phyloP scores from a whole-genome alignment of 2,797 vertebrate species.

The Phrynocephalus forsythii region DNA sequence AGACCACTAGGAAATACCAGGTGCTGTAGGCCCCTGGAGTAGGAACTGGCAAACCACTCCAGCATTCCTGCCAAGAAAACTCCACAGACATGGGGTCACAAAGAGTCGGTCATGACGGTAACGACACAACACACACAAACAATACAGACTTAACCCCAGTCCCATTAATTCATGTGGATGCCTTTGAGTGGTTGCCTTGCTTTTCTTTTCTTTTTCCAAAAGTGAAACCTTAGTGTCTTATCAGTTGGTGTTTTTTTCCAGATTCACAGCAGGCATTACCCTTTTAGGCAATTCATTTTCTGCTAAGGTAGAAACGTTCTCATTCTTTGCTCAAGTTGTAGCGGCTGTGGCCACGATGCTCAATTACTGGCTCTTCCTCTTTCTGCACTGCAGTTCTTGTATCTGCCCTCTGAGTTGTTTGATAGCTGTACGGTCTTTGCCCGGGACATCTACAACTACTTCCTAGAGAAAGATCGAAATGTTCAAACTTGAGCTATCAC shows the following conservation, averaged over 20 bases:
- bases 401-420: background rate
- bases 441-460: background rate
- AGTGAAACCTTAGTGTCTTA: background rate
- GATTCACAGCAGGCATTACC: background rate
- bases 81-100: too few species aligned
- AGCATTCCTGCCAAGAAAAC: too few species aligned
- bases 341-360: background rate
- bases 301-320: background rate
- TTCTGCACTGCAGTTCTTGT: background rate
- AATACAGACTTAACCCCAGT: too few species aligned
- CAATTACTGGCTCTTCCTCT: background rate
- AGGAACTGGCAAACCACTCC: too few species aligned
- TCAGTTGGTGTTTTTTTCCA: background rate
- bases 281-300: background rate
- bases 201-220: background rate
- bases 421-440: background rate
- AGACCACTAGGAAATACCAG: too few species aligned
- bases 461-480: background rate
- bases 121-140: too few species aligned
- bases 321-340: background rate
- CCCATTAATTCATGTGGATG: too few species aligned
- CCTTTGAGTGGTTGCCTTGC: background rate
- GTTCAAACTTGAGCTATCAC: background rate
- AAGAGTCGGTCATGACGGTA: too few species aligned
- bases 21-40: too few species aligned